Base-by-base conservation (phyloP, 2,113 vertebrate genomes). In the Ondatra zibethicus region DNA sequence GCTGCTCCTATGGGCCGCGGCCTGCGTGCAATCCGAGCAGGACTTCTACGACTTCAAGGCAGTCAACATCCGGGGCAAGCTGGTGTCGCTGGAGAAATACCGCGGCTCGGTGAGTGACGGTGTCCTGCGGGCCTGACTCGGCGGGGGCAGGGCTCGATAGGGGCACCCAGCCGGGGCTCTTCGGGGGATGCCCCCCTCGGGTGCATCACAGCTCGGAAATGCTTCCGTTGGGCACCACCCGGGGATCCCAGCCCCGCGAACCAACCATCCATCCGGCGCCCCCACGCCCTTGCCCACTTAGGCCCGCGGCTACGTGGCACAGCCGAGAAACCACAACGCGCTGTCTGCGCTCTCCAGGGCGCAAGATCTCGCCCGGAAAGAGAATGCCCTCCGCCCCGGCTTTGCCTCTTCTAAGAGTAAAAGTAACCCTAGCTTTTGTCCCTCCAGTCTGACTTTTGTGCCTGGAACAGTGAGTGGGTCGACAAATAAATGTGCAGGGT, bases 41-140 rank as follows among this genome's bases (percentile, higher is more conserved):
- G 99, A 99, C 98, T 99, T 99, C 98, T 99, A 99, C 91, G 99
- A 98, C 21, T 99, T 99, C 97, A 99, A 99, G 98, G 99, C 99
- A 16, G 99, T 99, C 89, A 99, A 99, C 98, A 99, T 99, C 98
- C 99, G 99, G 97, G 99, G 99, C 96, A 99, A 99, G 96, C 94
- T 99, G 97, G 99, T 99, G 82, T 99, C 99, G 52, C 98, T 99
- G 98, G 99, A 99, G 80, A 99, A 99, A 89, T 99, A 99, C 98
- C 98, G 99, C 86, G 99, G 99, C 61, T 99, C 99, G 99, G 99
- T 99, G 99, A 99, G 99, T 99, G 99, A 99, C 98, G 98, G 47
- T 47, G 36, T 65, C 90, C 77, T 39, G 36, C 36, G 14, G 55
- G 2, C 88, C 82, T 4, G 27, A 58, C 21, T 45, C 45, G 19